A percentile compares a stretch with the other conserved stretches of the same genome.
phyloP scores from a whole-genome alignment of 2,888 invertebrate genomes.

The Acanthococcus lagerstroemiae region DNA sequence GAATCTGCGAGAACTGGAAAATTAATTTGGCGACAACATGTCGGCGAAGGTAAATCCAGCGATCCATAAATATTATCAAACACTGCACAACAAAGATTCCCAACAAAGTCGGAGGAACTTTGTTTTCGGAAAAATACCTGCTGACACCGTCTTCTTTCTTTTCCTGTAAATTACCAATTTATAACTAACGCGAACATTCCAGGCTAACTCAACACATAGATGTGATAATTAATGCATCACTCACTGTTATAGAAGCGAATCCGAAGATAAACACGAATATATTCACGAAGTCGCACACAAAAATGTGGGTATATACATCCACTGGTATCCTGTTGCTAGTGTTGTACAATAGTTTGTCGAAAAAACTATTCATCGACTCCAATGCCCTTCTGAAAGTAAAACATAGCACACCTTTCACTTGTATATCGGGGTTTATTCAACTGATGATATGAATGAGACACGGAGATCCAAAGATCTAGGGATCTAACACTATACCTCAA shows the following conservation, averaged over 20 bases:
- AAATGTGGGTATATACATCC: slow-evolving; percentile 98
- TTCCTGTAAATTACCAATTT: slow-evolving; percentile 45
- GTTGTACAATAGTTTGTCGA: background rate
- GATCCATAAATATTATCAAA: slow-evolving; percentile 21
- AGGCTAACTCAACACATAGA: background rate
- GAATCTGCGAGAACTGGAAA: slow-evolving; percentile 16
- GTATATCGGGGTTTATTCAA: too few relatives aligned
- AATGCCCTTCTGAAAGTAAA: background rate
- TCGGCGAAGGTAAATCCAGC: slow-evolving; percentile 31
- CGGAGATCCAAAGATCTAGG: too few relatives aligned
- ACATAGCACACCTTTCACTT: too few relatives aligned
- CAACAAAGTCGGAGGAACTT: slow-evolving; percentile 56
- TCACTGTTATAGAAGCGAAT: slow-evolving; percentile 90
- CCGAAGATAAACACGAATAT: slow-evolving; percentile 94
- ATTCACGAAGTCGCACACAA: slow-evolving; percentile 95
- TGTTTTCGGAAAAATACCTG: slow-evolving; percentile 83
- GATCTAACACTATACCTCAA: too few relatives aligned
- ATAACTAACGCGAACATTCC: background rate
- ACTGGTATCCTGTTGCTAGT: slow-evolving; percentile 41
- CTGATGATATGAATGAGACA: too few relatives aligned
- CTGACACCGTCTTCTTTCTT: slow-evolving; percentile 84
- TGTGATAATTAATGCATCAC: slow-evolving; percentile 39
- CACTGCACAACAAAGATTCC: background rate
- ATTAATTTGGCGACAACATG: slow-evolving; percentile 29
- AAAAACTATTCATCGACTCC: slow-evolving; percentile 4